Percentiles rank a stretch among this genome's conserved stretches.
These are phyloP conservation scores for Agrotis ipsilon DNA, from an alignment of 2,888 invertebrate genomes.

Conservation along the genomic window DNA sequence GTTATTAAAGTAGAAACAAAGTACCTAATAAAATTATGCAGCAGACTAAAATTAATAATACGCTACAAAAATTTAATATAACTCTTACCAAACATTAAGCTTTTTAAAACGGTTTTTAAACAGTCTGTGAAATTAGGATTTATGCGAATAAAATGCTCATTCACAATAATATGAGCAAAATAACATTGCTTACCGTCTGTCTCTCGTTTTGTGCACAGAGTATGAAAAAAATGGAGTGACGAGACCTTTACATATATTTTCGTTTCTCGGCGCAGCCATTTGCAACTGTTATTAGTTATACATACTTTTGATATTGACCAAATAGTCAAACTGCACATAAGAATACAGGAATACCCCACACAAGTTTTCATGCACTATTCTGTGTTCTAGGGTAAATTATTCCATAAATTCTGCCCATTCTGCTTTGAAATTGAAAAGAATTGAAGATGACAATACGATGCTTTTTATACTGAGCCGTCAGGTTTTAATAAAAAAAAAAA, in stretches of 20 bases:
- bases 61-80: conserved; percentile 38
- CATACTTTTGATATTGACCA: not conserved
- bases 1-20: conserved; percentile 27
- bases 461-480: no score
- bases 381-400: no score
- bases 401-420: no score
- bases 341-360: no score
- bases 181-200: not conserved
- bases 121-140: conserved; percentile 29
- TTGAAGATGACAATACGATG: no score
- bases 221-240: not conserved
- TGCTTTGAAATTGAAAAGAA: no score
- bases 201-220: not conserved
- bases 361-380: no score
- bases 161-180: conserved; percentile 9
- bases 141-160: conserved; percentile 20
- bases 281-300: no score
- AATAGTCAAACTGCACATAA: no score
- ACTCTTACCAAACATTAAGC: conserved; percentile 13
- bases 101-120: conserved; percentile 32
- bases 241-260: not conserved
- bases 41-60: conserved; percentile 45
- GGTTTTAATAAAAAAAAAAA: no score
- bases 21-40: conserved; percentile 38
- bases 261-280: no score